Evolutionary conservation across 2,113 vertebrate species (phyloP), one percentile per base, ranked within the genome.

Genomic region (Xenotilapia leptura): DNA sequence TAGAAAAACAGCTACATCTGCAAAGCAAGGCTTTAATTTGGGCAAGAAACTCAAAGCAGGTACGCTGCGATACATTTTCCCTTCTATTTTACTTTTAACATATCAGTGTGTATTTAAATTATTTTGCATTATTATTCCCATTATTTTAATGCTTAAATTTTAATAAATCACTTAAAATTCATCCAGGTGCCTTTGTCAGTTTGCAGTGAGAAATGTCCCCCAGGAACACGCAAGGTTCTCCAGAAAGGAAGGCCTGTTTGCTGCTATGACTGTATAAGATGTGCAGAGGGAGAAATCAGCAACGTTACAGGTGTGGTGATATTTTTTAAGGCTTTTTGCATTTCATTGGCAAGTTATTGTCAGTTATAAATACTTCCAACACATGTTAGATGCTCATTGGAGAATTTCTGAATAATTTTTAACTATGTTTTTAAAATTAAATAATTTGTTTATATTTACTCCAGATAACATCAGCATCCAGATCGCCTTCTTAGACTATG

Each of bases 21-120:
- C 90, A 90, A n/a, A 91, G 85, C 62, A 56, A 21, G 4, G 38
- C 93, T 45, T 84, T 96, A 47, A 49, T 89, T 36, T 96, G 96
- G 96, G 51, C 91, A 45, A 11, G 92, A n/a, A 92, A 94, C 62
- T 83, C 90, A 13, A 23, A 80, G 10, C 40, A 93, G 93, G 96
- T 94, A 45, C 42, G 2, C 6, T 14, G 9, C 3, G 2, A 56
- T 55, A 23, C 53, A 23, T 7, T 55, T 55, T 13, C 53, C 53
- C 53, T 55, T 55, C 11, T 23, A 13, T 26, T 55, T 55, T 13
- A 55, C n/a, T 4, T 54, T 55, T 55, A 55, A 55, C 6, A 13
- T 55, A 23, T 55, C 10, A 23, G 53, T 55, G 12, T 55, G 21
- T 23, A 23, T 55, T 55, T 23, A 23, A 23, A 13, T 23, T 23